Conservation (phyloP, 2,888 invertebrate genomes). For the Platycnemis pennipes region DNA sequence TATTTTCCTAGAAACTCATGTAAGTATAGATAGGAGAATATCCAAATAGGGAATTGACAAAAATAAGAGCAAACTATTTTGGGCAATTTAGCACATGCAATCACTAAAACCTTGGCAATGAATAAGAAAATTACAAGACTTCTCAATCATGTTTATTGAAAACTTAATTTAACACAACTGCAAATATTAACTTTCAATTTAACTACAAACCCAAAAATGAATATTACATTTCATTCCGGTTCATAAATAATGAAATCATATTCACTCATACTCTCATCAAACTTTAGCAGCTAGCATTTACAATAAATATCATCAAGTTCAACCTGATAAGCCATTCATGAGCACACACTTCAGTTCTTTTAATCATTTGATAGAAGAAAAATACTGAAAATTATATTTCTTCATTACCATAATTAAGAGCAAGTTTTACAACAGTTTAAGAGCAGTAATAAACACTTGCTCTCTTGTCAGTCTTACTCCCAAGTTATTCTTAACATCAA, state of each 20-base stretch:
- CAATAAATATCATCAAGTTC: not conserved
- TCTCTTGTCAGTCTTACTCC: not conserved
- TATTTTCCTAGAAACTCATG: too few relatives aligned
- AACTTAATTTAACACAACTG: not conserved
- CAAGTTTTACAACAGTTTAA: not conserved
- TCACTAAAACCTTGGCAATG: not conserved
- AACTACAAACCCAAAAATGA: not conserved
- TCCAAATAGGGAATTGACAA: too few relatives aligned
- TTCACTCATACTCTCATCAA: not conserved
- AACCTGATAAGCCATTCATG: not conserved
- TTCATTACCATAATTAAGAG: not conserved
- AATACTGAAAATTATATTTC: not conserved
- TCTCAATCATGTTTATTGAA: slow-evolving; percentile 17
- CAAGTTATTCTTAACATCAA: not conserved
- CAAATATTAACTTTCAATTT: not conserved
- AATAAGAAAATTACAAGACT: not conserved
- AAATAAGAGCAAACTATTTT: not conserved
- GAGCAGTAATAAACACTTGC: not conserved
- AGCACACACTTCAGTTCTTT: not conserved
- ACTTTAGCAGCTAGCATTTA: not conserved
- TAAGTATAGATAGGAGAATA: too few relatives aligned
- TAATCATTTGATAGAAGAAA: not conserved
- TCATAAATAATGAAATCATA: not conserved
- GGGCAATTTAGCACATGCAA: too few relatives aligned
- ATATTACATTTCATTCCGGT: not conserved